These are phyloP conservation scores for Peucedramus taeniatus DNA, from an alignment of 2,113 vertebrate species.

Conservation along the genomic window DNA sequence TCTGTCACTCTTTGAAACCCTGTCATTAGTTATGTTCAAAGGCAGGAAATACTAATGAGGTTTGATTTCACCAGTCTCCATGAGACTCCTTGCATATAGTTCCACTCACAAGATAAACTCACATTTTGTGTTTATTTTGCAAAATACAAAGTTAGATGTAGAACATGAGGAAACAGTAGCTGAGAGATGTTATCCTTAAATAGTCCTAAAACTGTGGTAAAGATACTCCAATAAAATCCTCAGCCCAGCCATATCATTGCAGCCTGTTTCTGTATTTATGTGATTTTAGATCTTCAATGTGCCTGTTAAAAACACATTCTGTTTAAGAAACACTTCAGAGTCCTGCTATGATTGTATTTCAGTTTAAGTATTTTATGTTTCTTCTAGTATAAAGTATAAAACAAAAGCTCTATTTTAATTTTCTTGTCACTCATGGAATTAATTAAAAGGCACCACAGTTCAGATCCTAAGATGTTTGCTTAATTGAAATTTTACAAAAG, in stretches of 20 bases:
- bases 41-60: constrained; percentile 70
- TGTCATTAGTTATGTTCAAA: constrained; percentile 68
- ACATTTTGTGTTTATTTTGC: background rate
- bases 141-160: background rate
- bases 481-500: background rate
- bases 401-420: background rate
- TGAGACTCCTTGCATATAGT: background rate
- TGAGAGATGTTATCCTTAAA: background rate
- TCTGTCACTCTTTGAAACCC: constrained; percentile 63
- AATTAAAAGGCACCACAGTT: background rate
- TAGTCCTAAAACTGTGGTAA: background rate
- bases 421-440: background rate
- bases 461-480: background rate
- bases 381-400: background rate
- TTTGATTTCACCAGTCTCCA: constrained; percentile 56
- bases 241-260: background rate
- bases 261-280: background rate
- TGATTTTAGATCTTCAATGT: background rate
- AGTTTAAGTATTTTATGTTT: background rate
- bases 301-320: background rate
- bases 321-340: background rate
- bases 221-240: background rate
- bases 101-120: constrained; percentile 31
- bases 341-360: background rate
- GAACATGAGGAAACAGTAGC: background rate